phyloP scores from a whole-genome alignment of 2,888 invertebrate genomes.

The Zele albiditarsus region DNA sequence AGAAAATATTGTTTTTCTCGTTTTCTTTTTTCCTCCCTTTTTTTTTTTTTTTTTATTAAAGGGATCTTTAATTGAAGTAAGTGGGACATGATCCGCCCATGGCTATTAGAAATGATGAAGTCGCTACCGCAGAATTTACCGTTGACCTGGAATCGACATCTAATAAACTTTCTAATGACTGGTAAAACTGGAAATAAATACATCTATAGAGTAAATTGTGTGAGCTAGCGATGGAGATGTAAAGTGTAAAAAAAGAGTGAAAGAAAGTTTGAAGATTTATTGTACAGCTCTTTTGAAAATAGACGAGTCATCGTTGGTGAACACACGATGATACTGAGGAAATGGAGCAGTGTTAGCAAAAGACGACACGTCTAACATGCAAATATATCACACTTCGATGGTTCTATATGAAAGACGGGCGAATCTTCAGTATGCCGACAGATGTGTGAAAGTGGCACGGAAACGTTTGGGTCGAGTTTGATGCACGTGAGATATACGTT shows the following conservation, averaged over 20 bases:
- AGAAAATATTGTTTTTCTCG: neutral
- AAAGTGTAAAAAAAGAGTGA: neutral
- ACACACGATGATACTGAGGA: conserved; percentile 24
- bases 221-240: conserved; percentile 29
- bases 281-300: conserved; percentile 1
- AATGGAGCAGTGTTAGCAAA: conserved; percentile 42
- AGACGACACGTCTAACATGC: conserved; percentile 28
- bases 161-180: conserved; percentile 54
- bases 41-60: neutral
- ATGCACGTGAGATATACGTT: conserved; percentile 47
- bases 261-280: conserved; percentile 8
- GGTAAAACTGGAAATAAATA: conserved; percentile 36
- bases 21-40: neutral
- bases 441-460: conserved; percentile 54
- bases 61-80: neutral
- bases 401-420: conserved; percentile 41
- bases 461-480: conserved; percentile 51
- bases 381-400: conserved; percentile 39
- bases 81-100: neutral
- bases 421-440: conserved; percentile 50
- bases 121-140: neutral
- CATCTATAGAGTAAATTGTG: conserved; percentile 23
- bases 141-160: conserved; percentile 50
- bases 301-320: conserved; percentile 41
- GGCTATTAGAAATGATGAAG: conserved; percentile 6